Conservation (phyloP, 2,113 vertebrate species). For the Gallinago jamesoni region DNA sequence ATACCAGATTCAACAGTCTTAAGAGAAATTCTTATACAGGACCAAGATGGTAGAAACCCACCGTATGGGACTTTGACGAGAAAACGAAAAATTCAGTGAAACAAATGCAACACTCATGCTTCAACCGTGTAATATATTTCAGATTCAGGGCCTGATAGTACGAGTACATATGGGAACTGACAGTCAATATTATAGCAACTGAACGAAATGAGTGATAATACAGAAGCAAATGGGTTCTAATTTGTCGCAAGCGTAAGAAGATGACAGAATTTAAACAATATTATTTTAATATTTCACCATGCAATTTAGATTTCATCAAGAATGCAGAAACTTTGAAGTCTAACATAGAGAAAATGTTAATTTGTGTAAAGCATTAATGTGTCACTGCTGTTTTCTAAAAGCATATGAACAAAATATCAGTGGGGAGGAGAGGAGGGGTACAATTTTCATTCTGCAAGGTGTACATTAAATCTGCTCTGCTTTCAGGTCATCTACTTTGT, state of each 20-base stretch:
- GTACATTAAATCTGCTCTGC: background rate
- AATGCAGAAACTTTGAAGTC: background rate
- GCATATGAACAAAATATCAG: background rate
- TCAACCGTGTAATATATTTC: background rate
- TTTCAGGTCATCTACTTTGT: background rate
- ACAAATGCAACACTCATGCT: background rate
- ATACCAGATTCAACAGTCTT: background rate
- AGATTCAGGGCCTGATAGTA: background rate
- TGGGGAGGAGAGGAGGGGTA: background rate
- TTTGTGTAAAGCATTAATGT: background rate
- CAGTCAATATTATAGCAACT: background rate
- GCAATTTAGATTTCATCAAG: background rate
- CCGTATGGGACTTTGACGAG: background rate
- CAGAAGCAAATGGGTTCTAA: background rate
- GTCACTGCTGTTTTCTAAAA: background rate
- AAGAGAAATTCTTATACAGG: background rate
- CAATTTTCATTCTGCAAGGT: background rate
- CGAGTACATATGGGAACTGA: background rate
- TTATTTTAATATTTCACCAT: background rate
- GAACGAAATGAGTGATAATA: background rate
- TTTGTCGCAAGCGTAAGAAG: background rate
- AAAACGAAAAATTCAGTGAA: background rate
- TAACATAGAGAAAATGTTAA: background rate
- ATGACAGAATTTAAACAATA: background rate
- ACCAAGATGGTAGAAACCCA: background rate